Evolutionary conservation across 2,113 vertebrate genomes (phyloP), one percentile per base, ranked within the genome.

Genomic region (Bagarius yarrelli): DNA sequence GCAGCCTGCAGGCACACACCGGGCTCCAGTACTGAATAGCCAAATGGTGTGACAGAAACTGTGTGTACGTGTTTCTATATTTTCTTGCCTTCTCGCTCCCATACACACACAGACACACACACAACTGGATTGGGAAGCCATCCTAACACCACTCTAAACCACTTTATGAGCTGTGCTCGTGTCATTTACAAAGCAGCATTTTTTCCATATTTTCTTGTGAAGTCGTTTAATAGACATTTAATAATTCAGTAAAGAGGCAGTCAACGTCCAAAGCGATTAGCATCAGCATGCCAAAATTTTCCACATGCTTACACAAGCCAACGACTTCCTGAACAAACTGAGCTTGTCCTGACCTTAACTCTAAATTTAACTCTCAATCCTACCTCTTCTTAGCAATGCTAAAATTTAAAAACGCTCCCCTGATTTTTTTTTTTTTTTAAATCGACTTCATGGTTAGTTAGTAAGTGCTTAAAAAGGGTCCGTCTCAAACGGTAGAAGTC

Each of bases 191-290:
- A 87, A 89, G 52, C 88, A 86, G 84, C 83, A 86, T 66, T 84
- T 89, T 59, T 90, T 85, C 89, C 89, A 86, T 83, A 86, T 84
- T 84, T n/a, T 83, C 84, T 86, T 84, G 87, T 90, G 71, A 85
- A 88, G 86, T 88, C 52, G 32, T 89, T 92, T 92, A 88, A 92
- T 86, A 86, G 84, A 80, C 86, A 83, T 83, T 86, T 81, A 76
- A 78, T 88, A 76, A 78, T 88, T 89, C 87, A 87, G 79, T 87
- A 82, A 87, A 90, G 86, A 80, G 85, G 83, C 88, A 87, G 87
- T 89, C 81, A 85, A 81, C 36, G 87, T 87, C 86, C 72, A 30
- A n/a, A 81, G 53, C 21, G 47, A 81, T 81, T 81, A 81, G 34
- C 80, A 76, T 81, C 80, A 81, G 3, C 52, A 8, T 8, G n/a